Evolutionary conservation across 2,888 invertebrate genomes (phyloP).

Genomic region (Drosophila diplacantha): DNA sequence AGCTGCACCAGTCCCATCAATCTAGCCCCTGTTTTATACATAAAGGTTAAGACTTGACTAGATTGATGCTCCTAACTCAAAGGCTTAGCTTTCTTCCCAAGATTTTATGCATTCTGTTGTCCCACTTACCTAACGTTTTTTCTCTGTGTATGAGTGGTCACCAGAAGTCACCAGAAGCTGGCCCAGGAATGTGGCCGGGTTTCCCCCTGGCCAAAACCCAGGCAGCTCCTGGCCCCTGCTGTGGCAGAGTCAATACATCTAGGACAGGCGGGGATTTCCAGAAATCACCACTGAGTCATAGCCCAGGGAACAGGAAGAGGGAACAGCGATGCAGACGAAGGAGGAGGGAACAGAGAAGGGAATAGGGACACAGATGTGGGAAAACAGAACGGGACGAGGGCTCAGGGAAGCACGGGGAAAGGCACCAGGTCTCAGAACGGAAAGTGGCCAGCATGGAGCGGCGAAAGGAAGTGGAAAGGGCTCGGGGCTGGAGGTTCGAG

Average conservation of each 20-base stretch:
- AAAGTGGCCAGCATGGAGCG: not conserved
- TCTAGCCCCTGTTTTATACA: too few relatives aligned
- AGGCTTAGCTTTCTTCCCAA: not conserved
- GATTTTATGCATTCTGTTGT: not conserved
- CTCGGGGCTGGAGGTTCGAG: not conserved
- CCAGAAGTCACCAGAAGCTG: not conserved
- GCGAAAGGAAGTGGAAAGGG: constrained; percentile 12
- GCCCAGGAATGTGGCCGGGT: constrained; percentile 6
- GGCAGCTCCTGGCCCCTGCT: not conserved
- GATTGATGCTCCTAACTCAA: too few relatives aligned
- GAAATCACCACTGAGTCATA: constrained; percentile 32
- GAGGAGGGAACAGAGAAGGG: not conserved
- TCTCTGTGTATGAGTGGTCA: not conserved
- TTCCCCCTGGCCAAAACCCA: constrained; percentile 8
- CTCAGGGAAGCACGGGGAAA: not conserved
- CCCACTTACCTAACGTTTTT: not conserved
- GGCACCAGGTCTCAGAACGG: not conserved
- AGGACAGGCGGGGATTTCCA: constrained; percentile 12
- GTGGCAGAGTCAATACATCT: not conserved
- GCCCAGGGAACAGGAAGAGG: not conserved
- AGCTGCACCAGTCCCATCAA: too few relatives aligned
- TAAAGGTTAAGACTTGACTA: too few relatives aligned
- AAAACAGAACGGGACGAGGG: not conserved
- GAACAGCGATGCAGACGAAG: not conserved
- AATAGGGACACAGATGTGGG: not conserved